Evolutionary conservation across 2,797 vertebrate genomes (phyloP), one percentile per base, ranked within the genome.

Genomic region (Chloroceryle inda): DNA sequence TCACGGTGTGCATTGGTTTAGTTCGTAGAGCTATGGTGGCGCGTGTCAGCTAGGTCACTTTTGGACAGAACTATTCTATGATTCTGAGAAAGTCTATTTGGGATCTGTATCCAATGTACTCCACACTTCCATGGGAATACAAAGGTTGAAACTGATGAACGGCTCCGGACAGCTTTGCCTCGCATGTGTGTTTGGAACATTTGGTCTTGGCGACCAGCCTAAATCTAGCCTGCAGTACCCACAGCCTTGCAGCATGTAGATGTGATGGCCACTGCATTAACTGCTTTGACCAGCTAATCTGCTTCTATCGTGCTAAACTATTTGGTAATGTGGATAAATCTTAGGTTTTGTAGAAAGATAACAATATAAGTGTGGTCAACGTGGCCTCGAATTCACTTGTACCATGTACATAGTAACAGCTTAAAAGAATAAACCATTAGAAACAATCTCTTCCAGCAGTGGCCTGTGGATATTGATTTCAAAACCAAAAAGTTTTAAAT

Each of bases 401-500:
- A 31, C 45, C 22, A 13, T 58, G 80, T 74, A 61, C 35, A 90
- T 87, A 79, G 50, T 45, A 85, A 71, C 24, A 33, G 74, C 69
- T 88, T 89, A 0, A 17, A 47, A 92, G 72, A 91, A 62, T 78
- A 76, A 80, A 84, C 56, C 81, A 95, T 96, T 88, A 89, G 49
- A 92, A 93, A 74, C 10, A 58, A 66, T 59, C 40, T 94, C 84
- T 76, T 96, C 67, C 79, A 95, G 74, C 87, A 95, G 80, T 80
- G 77, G 83, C 61, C 89, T 91, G 50, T 92, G 35, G n/a, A 78
- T 75, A 88, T 91, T 21, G 88, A 94, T 93, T 78, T 85, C 9
- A 56, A 82, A 94, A 75, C 75, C 27, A 87, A 78, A 96, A 97
- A 88, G 77, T 95, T 95, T 94, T 75, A 78, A 91, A 89, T 94